These are phyloP conservation scores for Emydocephalus ijimae DNA, from an alignment of 2,113 vertebrate genomes.

Conservation along the genomic window DNA sequence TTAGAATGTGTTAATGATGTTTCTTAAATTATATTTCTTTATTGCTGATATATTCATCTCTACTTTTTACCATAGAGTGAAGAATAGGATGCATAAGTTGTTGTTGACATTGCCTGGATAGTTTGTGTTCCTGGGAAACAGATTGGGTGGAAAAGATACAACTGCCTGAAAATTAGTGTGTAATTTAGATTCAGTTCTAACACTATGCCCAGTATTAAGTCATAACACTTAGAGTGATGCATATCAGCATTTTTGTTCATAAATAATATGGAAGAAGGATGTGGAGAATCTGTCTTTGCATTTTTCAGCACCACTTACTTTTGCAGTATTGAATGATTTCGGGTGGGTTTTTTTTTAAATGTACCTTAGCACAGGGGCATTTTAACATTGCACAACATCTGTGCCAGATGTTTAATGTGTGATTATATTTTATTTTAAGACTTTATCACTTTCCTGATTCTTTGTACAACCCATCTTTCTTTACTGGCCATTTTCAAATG, in stretches of 20 bases:
- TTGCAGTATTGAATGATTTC: slow-evolving; percentile 57
- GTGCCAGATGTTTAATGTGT: slow-evolving; percentile 69
- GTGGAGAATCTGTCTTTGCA: slow-evolving; percentile 44
- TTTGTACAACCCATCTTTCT: slow-evolving; percentile 68
- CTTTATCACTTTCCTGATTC: slow-evolving; percentile 68
- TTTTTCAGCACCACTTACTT: slow-evolving; percentile 45
- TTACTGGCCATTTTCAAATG: slow-evolving; percentile 70
- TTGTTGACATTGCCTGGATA: not conserved
- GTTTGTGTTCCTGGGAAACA: not conserved
- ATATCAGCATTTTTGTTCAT: not conserved
- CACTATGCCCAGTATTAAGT: not conserved
- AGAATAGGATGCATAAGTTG: not conserved
- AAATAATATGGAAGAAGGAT: slow-evolving; percentile 35
- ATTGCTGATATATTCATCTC: not conserved
- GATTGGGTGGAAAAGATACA: not conserved
- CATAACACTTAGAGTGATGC: not conserved
- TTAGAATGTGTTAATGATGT: not conserved
- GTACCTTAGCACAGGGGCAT: slow-evolving; percentile 65
- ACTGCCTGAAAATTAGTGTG: not conserved
- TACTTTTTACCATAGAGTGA: not conserved
- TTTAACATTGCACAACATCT: slow-evolving; percentile 74
- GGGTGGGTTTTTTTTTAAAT: slow-evolving; percentile 4
- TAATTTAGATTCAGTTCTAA: not conserved
- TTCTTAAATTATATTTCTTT: not conserved
- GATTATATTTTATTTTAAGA: slow-evolving; percentile 69